These are phyloP conservation scores for Montipora cactus DNA, from an alignment of 64 coral and sea anemone species.

Conservation along the genomic window DNA sequence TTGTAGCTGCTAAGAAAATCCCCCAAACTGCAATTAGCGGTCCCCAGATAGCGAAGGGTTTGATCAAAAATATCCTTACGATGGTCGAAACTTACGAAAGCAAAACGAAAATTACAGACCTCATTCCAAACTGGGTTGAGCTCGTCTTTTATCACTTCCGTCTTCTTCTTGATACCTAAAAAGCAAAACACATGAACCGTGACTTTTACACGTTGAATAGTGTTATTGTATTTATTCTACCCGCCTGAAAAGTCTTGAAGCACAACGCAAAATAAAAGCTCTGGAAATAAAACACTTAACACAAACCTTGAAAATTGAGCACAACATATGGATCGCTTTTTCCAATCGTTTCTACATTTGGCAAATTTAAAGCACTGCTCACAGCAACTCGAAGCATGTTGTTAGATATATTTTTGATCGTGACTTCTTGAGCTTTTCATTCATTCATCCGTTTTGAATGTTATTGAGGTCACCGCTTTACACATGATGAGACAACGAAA, in stretches of 20 bases:
- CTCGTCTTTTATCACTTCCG: conserved; percentile 97
- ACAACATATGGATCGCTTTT: conserved; percentile 96
- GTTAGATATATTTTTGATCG: neutral
- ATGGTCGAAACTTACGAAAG: neutral
- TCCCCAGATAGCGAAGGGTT: neutral
- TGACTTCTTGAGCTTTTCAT: conserved; percentile 46
- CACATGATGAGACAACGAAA: conserved; percentile 15
- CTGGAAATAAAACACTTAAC: neutral
- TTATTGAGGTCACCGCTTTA: conserved; percentile 1
- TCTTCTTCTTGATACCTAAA: conserved; percentile 96
- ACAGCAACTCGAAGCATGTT: conserved; percentile 90
- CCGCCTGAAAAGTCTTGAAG: neutral
- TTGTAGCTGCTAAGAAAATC: neutral
- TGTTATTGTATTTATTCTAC: neutral
- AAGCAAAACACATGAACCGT: conserved; percentile 1
- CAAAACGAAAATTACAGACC: conserved; percentile 30
- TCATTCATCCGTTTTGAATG: conserved; percentile 24
- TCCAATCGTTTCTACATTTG: conserved; percentile 95
- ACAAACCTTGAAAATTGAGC: conserved; percentile 93
- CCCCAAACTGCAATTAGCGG: conserved; percentile 49
- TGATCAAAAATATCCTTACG: neutral
- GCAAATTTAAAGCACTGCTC: conserved; percentile 84
- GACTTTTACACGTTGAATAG: conserved; percentile 1
- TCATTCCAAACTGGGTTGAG: conserved; percentile 96
- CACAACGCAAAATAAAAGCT: neutral